Conservation (phyloP, 2,888 invertebrate species). For the Limenitis camilla region DNA sequence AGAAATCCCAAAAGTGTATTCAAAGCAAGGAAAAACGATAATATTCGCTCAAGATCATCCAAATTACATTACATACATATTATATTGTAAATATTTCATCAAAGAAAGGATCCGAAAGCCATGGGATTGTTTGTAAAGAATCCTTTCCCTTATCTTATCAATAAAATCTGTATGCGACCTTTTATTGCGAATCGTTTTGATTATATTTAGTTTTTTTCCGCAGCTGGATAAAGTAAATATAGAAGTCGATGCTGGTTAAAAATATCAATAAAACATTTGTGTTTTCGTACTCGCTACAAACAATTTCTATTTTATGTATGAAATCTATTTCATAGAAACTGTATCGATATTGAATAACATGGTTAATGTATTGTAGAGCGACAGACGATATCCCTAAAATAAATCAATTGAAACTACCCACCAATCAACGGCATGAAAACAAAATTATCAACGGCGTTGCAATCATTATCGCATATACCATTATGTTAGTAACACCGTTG, state of each 20-base stretch:
- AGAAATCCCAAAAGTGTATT: conserved; percentile 1
- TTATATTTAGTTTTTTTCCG: conserved; percentile 20
- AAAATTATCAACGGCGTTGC: no score
- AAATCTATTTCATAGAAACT: no score
- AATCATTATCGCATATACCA: no score
- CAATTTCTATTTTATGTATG: no score
- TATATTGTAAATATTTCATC: conserved; percentile 3
- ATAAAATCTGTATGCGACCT: conserved; percentile 42
- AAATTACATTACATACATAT: conserved; percentile 1
- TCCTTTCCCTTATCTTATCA: conserved; percentile 36
- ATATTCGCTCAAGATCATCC: not conserved
- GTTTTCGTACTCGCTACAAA: no score
- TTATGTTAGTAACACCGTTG: no score
- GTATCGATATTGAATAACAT: no score
- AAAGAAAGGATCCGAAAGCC: conserved; percentile 4
- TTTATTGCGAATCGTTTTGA: conserved; percentile 28
- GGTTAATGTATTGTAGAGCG: no score
- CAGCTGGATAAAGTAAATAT: not conserved
- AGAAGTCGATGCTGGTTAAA: not conserved
- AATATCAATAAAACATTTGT: no score
- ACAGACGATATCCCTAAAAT: no score
- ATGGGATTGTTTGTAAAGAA: conserved; percentile 30
- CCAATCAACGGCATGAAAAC: no score
- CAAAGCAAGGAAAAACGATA: not conserved
- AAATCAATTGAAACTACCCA: no score